Percentiles rank a stretch among this genome's conserved stretches.
phyloP scores from a whole-genome alignment of 2,888 invertebrate genomes.

The Brassicogethes aeneus region DNA sequence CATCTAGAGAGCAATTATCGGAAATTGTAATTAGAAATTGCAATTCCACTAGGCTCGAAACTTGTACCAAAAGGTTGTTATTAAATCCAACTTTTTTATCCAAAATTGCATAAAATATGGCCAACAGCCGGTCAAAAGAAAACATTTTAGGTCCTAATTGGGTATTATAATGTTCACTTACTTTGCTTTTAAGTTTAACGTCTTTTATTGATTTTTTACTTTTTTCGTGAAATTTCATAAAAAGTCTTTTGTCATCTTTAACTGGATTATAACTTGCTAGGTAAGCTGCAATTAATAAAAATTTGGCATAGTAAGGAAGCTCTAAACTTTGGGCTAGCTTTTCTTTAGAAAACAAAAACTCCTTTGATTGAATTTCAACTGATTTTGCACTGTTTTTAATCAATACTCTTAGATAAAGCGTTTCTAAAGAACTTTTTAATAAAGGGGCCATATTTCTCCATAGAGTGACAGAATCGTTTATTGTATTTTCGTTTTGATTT shows the following conservation, averaged over 20 bases:
- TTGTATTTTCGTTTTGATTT: conserved; percentile 51
- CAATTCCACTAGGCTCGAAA: conserved; percentile 77
- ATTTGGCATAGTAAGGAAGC: conserved; percentile 84
- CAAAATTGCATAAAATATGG: conserved; percentile 55
- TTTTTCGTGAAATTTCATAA: conserved; percentile 71
- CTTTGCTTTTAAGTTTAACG: conserved; percentile 52
- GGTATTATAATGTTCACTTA: conserved; percentile 50
- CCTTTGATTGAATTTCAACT: conserved; percentile 10
- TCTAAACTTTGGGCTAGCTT: conserved; percentile 59
- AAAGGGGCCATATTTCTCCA: conserved; percentile 76
- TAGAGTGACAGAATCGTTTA: conserved; percentile 57
- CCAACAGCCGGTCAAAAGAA: conserved; percentile 28
- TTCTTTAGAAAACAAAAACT: conserved; percentile 22
- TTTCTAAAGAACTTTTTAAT: conserved; percentile 63
- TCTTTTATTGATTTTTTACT: conserved; percentile 56
- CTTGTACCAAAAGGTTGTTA: conserved; percentile 78
- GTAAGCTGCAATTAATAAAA: conserved; percentile 80
- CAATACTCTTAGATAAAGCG: conserved; percentile 62
- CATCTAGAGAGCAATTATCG: conserved; percentile 66
- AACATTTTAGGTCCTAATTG: conserved; percentile 70
- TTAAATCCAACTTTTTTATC: conserved; percentile 78
- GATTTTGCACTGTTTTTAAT: conserved; percentile 15
- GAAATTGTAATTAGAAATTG: conserved; percentile 63
- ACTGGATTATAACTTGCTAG: conserved; percentile 89
- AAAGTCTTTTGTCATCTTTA: conserved; percentile 78